A percentile compares a stretch with the other conserved stretches of the same genome.
phyloP scores from a whole-genome alignment of 1,140 invertebrate genomes.

The Pseudomyrmex flavicornis region DNA sequence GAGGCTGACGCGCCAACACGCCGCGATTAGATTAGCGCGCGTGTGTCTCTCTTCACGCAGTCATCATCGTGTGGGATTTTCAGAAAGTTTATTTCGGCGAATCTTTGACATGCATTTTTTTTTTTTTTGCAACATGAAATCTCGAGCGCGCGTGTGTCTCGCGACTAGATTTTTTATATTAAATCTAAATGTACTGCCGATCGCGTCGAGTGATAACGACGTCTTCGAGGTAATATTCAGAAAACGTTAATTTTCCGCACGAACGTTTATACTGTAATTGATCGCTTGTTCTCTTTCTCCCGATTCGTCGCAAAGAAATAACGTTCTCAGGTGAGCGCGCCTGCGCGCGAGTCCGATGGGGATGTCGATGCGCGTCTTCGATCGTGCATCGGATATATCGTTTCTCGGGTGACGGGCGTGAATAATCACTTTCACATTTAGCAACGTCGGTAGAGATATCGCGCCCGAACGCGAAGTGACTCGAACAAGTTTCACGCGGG shows the following conservation, averaged over 20 bases:
- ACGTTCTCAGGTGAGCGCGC: not conserved
- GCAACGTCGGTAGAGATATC: constrained; percentile 17
- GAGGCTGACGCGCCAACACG: not conserved
- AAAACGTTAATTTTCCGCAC: not conserved
- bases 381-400: not conserved
- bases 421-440: constrained; percentile 52
- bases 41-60: not conserved
- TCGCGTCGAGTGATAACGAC: not conserved
- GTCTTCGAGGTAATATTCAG: not conserved
- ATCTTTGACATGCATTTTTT: not conserved
- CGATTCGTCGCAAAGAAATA: not conserved
- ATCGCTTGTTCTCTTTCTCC: not conserved
- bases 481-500: constrained; percentile 12
- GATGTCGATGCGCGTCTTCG: constrained; percentile 15
- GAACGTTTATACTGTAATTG: not conserved
- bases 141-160: too few species aligned
- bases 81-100: constrained; percentile 22
- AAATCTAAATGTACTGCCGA: too few species aligned
- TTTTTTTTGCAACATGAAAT: not conserved
- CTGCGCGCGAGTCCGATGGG: too few species aligned
- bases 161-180: too few species aligned
- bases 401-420: not conserved
- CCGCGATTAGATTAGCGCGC: constrained; percentile 30
- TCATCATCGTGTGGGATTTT: constrained; percentile 10
- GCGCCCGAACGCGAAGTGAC: constrained; percentile 17